Base-by-base conservation (phyloP, 1,140 invertebrate species). In the Drosophila gunungcola region DNA sequence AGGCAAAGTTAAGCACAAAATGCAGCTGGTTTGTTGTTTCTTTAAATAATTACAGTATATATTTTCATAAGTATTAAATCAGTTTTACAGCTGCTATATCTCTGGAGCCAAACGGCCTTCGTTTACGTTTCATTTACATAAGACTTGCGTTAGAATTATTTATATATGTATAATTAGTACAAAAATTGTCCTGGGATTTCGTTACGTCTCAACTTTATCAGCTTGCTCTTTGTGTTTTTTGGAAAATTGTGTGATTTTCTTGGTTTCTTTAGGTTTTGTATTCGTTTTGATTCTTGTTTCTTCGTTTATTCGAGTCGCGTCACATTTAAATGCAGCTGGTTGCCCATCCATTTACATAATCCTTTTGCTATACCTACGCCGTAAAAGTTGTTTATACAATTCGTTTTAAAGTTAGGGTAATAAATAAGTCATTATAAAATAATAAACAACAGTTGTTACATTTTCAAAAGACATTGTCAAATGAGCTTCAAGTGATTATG, bases 351-450 rank as follows among this genome's bases (percentile, higher is more conserved):
- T 90, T 79, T 70, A 78, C 62, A 60, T 76, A 75, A 79, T 72
- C 57, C 61, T 86, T 78, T 79, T 69, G 67, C 68, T 82, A 73
- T 64, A 69, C 78, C 73, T 91, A 80, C 63, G 78, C 73, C 78
- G 65, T 89, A 73, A 90, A 78, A 63, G 61, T 90, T 81, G 75
- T 90, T 81, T 81, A 81, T 73, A 86, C 88, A 81, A 79, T 81
- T 68, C 65, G 57, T 61, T 81, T 79, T 90, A 85, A 74, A 79
- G 73, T 79, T 90, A 90, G 75, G 82, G 81, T 90, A 90, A 90
- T 90, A 90, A 90, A 90, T 90, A 90, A 76, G 78, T 82, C 61
- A 89, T 64, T 81, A 90, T 81, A 73, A 84, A 89, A 80, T 89
- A 88, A 88, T 70, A 89, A 88, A 84, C 84, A 88, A 88, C 84